Conservation (phyloP, 2,113 vertebrate genomes). For the Brachypteracias leptosomus region DNA sequence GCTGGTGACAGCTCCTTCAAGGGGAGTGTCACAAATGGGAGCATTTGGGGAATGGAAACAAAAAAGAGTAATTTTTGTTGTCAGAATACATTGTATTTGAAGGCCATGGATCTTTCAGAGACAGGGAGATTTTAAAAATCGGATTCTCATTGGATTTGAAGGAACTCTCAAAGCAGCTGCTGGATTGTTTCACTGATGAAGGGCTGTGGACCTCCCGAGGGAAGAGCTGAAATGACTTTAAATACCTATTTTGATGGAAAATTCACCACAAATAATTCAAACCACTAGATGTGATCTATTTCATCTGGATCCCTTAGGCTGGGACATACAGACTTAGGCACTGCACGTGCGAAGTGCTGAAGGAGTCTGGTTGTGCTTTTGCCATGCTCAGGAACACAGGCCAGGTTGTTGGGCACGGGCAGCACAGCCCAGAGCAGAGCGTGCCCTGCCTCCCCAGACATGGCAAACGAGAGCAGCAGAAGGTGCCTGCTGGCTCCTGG, state of each 20-base stretch:
- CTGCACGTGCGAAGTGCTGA: not conserved
- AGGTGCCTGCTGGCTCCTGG: not conserved
- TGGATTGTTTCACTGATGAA: not conserved
- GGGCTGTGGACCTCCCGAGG: not conserved
- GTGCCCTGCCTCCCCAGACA: not conserved
- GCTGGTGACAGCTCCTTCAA: not conserved
- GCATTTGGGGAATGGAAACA: not conserved
- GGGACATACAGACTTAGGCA: not conserved
- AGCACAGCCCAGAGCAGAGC: not conserved
- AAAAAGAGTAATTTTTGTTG: not conserved
- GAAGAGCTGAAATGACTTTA: not conserved
- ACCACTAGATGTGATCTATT: not conserved
- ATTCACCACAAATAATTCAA: not conserved
- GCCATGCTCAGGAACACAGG: fast-evolving
- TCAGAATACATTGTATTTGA: not conserved
- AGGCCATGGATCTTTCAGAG: not conserved
- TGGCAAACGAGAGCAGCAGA: not conserved
- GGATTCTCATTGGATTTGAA: not conserved
- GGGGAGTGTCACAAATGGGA: not conserved
- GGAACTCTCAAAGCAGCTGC: not conserved
- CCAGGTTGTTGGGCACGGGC: fast-evolving
- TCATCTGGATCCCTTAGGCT: not conserved
- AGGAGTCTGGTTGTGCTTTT: not conserved
- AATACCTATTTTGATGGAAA: not conserved
- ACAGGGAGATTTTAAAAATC: not conserved